Evolutionary conservation across 2,113 vertebrate genomes (phyloP), one percentile per base, ranked within the genome.

Genomic region (Tupaia tana): DNA sequence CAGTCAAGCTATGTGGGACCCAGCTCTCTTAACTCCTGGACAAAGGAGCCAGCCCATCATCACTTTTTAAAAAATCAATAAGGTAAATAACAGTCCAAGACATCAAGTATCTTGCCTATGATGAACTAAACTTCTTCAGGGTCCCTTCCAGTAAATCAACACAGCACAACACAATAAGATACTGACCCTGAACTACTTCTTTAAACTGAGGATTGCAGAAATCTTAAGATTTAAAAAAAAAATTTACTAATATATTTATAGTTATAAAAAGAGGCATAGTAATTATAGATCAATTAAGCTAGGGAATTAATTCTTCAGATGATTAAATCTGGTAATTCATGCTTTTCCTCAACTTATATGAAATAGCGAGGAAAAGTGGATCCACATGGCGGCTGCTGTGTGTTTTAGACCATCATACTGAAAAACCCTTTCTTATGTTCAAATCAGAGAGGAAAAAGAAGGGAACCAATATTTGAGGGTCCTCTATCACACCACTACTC

Each of bases 41-140:
- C 43, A 3, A 43, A 4, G 43, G 43, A 6, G 43, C 43, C 43
- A 43, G 43, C 43, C 43, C 43, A 43, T 43, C 43, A 43, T 43
- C n/a, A n/a, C n/a, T n/a, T n/a, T n/a, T n/a, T n/a, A n/a, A 43
- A 43, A 71, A 92, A 27, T 58, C 64, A 92, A 81, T 86, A 64
- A 86, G 71, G 52, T 89, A 87, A 95, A 24, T 25, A 87, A 79
- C 67, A 63, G 61, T 81, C 79, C 56, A 56, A 61, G n/a, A 56
- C 70, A 54, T 58, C 4, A 58, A 27, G 59, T 66, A 81, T 58
- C 52, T 73, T 93, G 27, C 22, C 34, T 75, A 6, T 43, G 73
- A 85, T 52, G 43, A 85, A 64, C 67, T 85, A 20, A 31, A 29
- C 27, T 74, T 71, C 20, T 78, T 59, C 67, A 67, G 63, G 4